Evolutionary conservation across 2,888 invertebrate genomes (phyloP).

Genomic region (Globia sparganii): DNA sequence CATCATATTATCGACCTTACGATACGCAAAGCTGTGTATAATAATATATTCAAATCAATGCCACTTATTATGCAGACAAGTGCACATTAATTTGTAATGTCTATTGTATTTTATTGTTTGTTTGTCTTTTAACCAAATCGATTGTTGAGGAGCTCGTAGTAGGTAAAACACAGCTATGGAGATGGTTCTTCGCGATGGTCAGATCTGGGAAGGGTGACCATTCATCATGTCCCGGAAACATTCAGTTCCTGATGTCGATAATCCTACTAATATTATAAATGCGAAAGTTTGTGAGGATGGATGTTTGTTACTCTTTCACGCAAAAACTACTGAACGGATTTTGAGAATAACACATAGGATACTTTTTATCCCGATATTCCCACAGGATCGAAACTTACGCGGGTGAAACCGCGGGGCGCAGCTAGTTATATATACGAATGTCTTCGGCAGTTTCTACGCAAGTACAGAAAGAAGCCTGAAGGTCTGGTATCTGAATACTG

Average conservation of each 20-base stretch:
- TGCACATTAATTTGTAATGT: constrained; percentile 10
- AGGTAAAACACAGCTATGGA: not conserved
- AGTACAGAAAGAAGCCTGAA: not conserved
- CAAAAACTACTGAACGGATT: no score
- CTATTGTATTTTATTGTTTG: constrained; percentile 15
- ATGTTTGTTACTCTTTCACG: no score
- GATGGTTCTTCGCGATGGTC: not conserved
- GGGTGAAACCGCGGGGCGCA: no score
- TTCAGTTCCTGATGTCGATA: not conserved
- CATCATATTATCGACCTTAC: constrained; percentile 32
- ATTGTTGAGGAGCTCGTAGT: not conserved
- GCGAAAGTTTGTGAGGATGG: no score
- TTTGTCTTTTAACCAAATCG: not conserved
- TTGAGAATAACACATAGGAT: no score
- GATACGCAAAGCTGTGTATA: constrained; percentile 26
- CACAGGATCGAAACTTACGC: no score
- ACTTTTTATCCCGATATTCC: no score
- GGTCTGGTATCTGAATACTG: not conserved
- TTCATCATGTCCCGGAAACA: not conserved
- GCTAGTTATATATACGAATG: not conserved
- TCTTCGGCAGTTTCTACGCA: not conserved
- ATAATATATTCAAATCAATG: constrained; percentile 35
- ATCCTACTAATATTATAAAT: no score
- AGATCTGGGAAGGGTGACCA: not conserved
- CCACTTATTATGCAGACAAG: constrained; percentile 5